Base-by-base conservation (phyloP, 2,797 vertebrate genomes). In the Erpetoichthys calabaricus region DNA sequence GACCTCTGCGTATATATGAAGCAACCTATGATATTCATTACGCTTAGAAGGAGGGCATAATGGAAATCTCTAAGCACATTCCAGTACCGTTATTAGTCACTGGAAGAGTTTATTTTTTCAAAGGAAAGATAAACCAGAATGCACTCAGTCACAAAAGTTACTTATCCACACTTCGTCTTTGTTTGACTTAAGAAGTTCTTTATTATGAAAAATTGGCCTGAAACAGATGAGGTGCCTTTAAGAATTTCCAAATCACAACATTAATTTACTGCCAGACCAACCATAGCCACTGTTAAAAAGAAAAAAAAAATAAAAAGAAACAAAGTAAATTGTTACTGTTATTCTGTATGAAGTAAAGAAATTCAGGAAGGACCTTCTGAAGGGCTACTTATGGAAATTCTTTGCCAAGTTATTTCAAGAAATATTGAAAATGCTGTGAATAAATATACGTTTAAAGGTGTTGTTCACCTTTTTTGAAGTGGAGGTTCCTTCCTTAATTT, bases 81-180 rank as follows among this genome's bases (percentile, higher is more conserved):
- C 89, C 89, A 76, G 72, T 62, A 63, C 65, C 80, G 84, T 89
- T 92, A 92, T 92, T 91, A 89, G 86, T 91, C 89, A 91, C 86
- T 81, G 85, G 84, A 85, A 83, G 77, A 75, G 89, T 91, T 93
- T 92, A 92, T 92, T 92, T 92, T 80, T 85, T 77, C 74, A 69
- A 72, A 82, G 84, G 82, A 86, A 92, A 92, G 89, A 94, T 92
- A 91, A 93, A 93, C 89, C 73, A 70, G 65, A 82, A 86, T 67
- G 69, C 79, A 83, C 83, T 84, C 73, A 78, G 67, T 60, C 61
- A 59, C 51, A 64, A 62, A 60, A 68, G 64, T 73, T 70, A 65
- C 73, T 71, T 76, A 84, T 81, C 78, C 67, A 73, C 75, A 67
- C 77, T 74, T 82, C 64, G 77, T 73, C 81, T 89, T 90, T 95